Evolutionary conservation across 2,113 vertebrate genomes (phyloP), one percentile per base, ranked within the genome.

Genomic region (Trachemys scripta): DNA sequence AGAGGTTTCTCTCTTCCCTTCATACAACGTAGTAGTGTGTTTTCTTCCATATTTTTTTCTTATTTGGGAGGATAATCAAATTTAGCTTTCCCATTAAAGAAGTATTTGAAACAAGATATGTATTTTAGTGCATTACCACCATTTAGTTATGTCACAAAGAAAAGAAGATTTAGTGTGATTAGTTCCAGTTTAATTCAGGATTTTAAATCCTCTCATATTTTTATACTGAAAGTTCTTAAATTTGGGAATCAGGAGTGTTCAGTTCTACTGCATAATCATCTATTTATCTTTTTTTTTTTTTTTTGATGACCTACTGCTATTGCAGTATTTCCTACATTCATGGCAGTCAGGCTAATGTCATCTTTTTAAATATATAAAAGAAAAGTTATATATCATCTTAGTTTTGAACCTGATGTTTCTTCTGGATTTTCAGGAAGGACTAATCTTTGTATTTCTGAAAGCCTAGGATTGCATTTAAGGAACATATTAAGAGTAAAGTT

Each of bases 381-480:
- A 1, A 5, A 47, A 0, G 0, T 22, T 10, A n/a, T n/a, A n/a
- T n/a, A 16, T 19, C 62, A 69, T 69, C 62, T 69, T 4, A 45
- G 13, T 1, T 91, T 89, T 57, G 17, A 75, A 54, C 42, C 25
- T 27, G 11, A 4, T 56, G 8, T 42, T 1, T 53, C 16, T 49
- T 84, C 16, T 17, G 20, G 75, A 1, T 84, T 85, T 91, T 84
- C 85, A 83, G 87, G 80, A 53, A 80, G 53, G 90, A 24, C 1
- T 3, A n/a, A 11, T 57, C 4, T 90, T 90, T 65, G 42, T 4
- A 8, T 81, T 93, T 93, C 78, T 91, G 72, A 69, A 96, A 59
- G 19, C 59, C 8, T 22, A 76, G 20, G 8, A 42, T 29, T 84
- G 20, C 31, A 84, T 65, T 49, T 83, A 24, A 45, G 56, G 31